Conservation (phyloP, 2,113 vertebrate genomes). For the Zosterops borbonicus region DNA sequence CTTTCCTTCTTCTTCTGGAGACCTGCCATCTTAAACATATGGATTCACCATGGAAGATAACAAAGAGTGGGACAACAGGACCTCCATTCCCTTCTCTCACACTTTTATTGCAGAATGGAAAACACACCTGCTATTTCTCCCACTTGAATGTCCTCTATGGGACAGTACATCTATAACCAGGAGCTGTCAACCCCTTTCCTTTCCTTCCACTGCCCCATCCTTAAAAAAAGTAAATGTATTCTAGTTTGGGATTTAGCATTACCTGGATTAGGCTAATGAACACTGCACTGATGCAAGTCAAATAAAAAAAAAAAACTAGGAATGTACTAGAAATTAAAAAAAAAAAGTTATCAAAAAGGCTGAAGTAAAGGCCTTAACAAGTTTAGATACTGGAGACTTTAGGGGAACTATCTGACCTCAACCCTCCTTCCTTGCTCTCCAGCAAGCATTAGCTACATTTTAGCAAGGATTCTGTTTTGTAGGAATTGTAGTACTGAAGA, state of each 20-base stretch:
- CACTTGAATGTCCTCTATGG: not conserved
- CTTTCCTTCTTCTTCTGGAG: not conserved
- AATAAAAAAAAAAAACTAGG: not conserved
- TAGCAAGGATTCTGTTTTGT: not conserved
- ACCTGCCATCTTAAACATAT: not conserved
- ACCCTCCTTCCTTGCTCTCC: not conserved
- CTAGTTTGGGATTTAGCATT: not conserved
- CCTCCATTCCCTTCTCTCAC: not conserved
- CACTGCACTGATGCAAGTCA: not conserved
- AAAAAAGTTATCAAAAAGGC: not conserved
- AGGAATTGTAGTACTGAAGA: not conserved
- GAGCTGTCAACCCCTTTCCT: not conserved
- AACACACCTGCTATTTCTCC: not conserved
- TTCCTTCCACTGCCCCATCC: not conserved
- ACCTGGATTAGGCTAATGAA: not conserved
- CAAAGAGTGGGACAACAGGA: not conserved
- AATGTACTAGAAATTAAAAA: not conserved
- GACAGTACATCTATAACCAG: not conserved
- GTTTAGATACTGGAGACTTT: not conserved
- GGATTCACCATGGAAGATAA: not conserved
- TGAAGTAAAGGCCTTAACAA: not conserved
- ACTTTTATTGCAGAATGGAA: not conserved
- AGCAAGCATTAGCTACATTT: not conserved
- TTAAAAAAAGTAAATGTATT: not conserved
- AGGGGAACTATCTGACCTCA: not conserved